Evolutionary conservation across 2,888 invertebrate genomes (phyloP).

Genomic region (Phaonia tiefii): DNA sequence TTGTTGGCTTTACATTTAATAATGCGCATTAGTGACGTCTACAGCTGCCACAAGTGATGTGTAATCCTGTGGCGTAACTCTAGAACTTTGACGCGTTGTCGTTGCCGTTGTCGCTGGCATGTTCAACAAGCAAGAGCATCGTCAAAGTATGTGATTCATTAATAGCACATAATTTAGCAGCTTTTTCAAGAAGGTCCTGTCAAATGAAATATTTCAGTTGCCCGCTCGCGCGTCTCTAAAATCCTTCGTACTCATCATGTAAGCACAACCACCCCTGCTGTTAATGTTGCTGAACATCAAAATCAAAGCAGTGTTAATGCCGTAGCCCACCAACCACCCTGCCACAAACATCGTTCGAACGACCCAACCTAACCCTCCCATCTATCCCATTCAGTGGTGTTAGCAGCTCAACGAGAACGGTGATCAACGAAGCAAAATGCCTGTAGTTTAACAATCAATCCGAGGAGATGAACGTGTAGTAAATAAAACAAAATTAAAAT

Average conservation of each 20-base stretch:
- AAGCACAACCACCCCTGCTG: conserved; percentile 61
- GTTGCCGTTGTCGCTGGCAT: conserved; percentile 9
- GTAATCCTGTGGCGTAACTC: conserved; percentile 73
- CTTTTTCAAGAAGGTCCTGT: conserved; percentile 18
- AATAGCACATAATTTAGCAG: conserved; percentile 9
- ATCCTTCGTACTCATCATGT: conserved; percentile 15
- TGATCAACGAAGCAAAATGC: conserved; percentile 23
- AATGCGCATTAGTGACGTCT: conserved; percentile 74
- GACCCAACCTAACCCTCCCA: conserved; percentile 46
- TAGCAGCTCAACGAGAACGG: conserved; percentile 1
- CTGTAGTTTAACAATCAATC: conserved; percentile 24
- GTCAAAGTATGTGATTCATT: conserved; percentile 42
- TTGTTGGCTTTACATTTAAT: conserved; percentile 69
- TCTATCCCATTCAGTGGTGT: background rate
- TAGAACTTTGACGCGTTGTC: conserved; percentile 57
- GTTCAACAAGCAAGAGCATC: conserved; percentile 34
- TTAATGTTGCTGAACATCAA: conserved; percentile 60
- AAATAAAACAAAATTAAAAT: conserved; percentile 79
- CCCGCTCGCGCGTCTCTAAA: background rate
- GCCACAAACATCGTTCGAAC: conserved; percentile 42
- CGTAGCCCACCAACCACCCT: conserved; percentile 42
- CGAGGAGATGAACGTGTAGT: conserved; percentile 40
- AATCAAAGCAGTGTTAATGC: conserved; percentile 45
- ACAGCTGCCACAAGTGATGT: conserved; percentile 70
- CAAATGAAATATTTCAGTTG: background rate